phyloP scores from a whole-genome alignment of 2,888 invertebrate genomes.

The Hyles lineata region DNA sequence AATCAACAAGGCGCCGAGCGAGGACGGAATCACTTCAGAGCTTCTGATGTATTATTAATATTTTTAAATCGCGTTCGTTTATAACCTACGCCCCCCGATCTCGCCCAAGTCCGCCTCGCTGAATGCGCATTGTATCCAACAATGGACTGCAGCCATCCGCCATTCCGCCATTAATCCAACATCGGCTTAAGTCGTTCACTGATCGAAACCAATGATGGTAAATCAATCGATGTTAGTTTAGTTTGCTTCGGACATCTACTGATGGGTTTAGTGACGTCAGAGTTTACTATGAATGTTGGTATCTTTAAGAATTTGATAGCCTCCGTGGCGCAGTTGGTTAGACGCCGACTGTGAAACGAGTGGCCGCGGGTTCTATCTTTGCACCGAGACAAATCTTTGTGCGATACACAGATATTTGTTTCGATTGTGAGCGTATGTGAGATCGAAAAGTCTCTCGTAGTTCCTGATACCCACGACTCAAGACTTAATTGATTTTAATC shows the following conservation, averaged over 20 bases:
- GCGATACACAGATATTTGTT: no score
- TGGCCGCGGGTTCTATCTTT: no score
- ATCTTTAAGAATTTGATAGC: no score
- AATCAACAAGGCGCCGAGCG: no score
- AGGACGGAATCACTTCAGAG: no score
- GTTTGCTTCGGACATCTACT: background rate
- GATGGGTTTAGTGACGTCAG: constrained; percentile 11
- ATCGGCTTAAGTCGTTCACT: constrained; percentile 51
- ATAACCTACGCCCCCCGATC: background rate
- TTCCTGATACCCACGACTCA: no score
- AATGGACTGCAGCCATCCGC: constrained; percentile 54
- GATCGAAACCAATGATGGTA: constrained; percentile 36
- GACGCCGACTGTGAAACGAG: no score
- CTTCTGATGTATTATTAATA: no score
- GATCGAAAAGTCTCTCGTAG: no score
- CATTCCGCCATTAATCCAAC: constrained; percentile 54
- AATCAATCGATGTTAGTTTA: constrained; percentile 33
- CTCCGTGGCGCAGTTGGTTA: no score
- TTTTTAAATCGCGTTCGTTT: background rate
- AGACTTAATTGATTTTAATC: no score
- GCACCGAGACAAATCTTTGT: no score
- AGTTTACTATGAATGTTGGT: background rate
- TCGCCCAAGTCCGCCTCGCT: constrained; percentile 42
- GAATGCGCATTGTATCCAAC: constrained; percentile 60
- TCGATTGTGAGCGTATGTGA: background rate